Base-by-base conservation (phyloP, 2,888 invertebrate genomes). In the Taphrorychus bicolor region DNA sequence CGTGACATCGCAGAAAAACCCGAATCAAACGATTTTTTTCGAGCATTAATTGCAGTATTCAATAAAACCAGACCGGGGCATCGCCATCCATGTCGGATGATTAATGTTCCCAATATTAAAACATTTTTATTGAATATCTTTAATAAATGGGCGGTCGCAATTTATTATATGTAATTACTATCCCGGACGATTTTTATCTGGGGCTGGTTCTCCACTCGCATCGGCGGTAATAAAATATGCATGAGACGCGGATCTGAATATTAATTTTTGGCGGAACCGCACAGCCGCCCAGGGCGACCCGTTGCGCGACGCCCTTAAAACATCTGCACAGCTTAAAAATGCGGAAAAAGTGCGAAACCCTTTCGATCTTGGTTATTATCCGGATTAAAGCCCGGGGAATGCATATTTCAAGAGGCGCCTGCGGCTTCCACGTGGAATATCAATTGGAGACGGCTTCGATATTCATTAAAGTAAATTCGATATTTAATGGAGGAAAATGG, bases 111-210 rank as follows among this genome's bases (percentile, higher is more conserved):
- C 17, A 57, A 21, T 57, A 57, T 45, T 57, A 57, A 57, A 41
- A 41, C 42, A 57, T 42, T 57, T 57, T 57, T 57, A 57, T 57
- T 57, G 57, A 57, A 57, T 42, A 42, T 57, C 42, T 57, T 57
- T 57, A 18, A 21, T 56, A 56, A 56, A 51, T 51, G 49, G 49
- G 41, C 56, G 56, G 24, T 48, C 53, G 23, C 52, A 48, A 62
- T 62, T 62, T 62, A 62, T 62, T 62, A 56, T 24, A 49, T 32
- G 51, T 63, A 63, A 63, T 63, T 57, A 57, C 63, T 41, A 57
- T 57, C 57, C 17, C 56, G 48, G 22, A 14, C 21, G 54, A 63
- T 51, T 57, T 57, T 40, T 51, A 57, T 63, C 51, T 17, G 32
- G 9, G 40, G 32, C 17, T 19, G 49, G 23, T 45, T 51, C 57